Evolutionary conservation across 2,797 vertebrate species (phyloP), one percentile per base, ranked within the genome.

Genomic region (Etheostoma perlongum): DNA sequence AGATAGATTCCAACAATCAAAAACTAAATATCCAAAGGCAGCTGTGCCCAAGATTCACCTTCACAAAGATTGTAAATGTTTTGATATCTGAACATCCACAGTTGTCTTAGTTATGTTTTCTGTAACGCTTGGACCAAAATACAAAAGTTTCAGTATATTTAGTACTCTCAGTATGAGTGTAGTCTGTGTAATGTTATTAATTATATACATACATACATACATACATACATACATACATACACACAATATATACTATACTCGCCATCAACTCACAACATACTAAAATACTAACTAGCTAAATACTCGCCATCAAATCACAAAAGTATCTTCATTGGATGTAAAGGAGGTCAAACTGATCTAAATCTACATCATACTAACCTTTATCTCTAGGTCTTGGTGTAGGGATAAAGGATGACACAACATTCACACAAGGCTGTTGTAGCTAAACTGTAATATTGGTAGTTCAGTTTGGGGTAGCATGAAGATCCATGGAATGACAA

Each of bases 1-100:
- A 52, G 13, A 74, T 30, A 16, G 27, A 72, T 72, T 67, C 57
- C 30, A 15, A 25, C 4, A 11, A 52, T 79, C 19, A 63, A 62
- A 36, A 57, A 55, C 18, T 13, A 76, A 67, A 48, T 57, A 33
- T 27, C 62, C 71, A 2, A 52, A 8, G 65, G 68, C 75, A 14
- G 63, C 30, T 21, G 1, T 51, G 71, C n/a, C 62, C 8, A 12
- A 9, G 47, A 64, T 60, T 83, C 57, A 76, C 36, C 57, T 73
- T 60, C 8, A 71, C 40, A 73, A 68, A 46, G 44, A 19, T 8
- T 60, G 9, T 25, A 66, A 60, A 79, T 72, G 55, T 85, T 79
- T 78, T 76, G 65, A 73, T 81, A 81, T 67, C n/a, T 70, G 53
- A 70, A 73, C 55, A 85, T 79, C 47, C 52, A 67, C 58, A 70